Evolutionary conservation across 2,888 invertebrate species (phyloP).

Genomic region (Heteromurus nitidus): DNA sequence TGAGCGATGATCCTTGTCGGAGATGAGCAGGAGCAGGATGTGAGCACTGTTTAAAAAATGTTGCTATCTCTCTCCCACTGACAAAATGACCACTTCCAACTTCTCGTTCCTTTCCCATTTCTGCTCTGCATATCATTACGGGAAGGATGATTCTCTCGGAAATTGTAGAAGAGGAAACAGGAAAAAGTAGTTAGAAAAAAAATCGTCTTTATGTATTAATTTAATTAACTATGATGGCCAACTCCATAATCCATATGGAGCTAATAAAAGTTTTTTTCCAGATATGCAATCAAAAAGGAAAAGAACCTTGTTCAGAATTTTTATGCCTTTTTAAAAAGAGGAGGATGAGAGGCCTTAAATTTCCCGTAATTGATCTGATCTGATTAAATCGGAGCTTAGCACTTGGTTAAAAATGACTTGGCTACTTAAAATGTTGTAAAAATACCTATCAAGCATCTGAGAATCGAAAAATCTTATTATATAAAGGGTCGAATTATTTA

Average conservation of each 20-base stretch:
- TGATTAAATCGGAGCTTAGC: no score
- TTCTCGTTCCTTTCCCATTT: conserved; percentile 22
- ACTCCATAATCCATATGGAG: conserved; percentile 26
- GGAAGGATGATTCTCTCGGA: background rate
- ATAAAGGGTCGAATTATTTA: conserved; percentile 6
- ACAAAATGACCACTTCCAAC: conserved; percentile 39
- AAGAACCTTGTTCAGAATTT: background rate
- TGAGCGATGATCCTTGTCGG: conserved; percentile 12
- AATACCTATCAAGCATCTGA: no score
- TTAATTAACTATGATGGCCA: conserved; percentile 37
- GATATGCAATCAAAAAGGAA: no score
- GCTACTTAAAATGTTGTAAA: no score
- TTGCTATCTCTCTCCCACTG: conserved; percentile 25
- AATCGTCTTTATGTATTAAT: conserved; percentile 37
- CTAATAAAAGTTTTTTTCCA: conserved; percentile 10
- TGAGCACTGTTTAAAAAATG: conserved; percentile 27
- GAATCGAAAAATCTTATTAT: no score
- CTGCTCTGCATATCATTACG: conserved; percentile 17
- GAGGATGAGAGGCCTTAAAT: background rate
- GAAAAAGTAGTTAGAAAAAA: conserved; percentile 41
- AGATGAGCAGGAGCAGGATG: conserved; percentile 43
- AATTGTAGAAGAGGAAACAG: conserved; percentile 27
- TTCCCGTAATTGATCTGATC: no score
- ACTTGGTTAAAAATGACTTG: no score
- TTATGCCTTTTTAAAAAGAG: conserved; percentile 12